phyloP scores from a whole-genome alignment of 2,888 invertebrate species.

The Candidula unifasciata region DNA sequence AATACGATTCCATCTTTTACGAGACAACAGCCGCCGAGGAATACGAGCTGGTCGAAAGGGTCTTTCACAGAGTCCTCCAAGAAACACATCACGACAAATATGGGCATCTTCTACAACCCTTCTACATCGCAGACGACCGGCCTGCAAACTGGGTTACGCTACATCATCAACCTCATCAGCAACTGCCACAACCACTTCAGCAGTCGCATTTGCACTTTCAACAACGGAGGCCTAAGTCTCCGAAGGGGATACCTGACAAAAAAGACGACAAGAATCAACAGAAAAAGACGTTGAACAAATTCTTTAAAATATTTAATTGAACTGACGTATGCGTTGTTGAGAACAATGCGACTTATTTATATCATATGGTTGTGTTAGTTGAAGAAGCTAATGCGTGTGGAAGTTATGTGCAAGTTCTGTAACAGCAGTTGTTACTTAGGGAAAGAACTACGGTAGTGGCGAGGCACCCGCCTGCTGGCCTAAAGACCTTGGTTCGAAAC shows the following conservation, averaged over 20 bases:
- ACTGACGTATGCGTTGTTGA: neutral
- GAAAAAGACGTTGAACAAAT: conserved; percentile 72
- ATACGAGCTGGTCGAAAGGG: conserved; percentile 74
- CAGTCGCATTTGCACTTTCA: conserved; percentile 43
- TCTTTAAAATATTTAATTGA: conserved; percentile 74
- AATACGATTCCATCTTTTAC: conserved; percentile 75
- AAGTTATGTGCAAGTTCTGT: too few species aligned
- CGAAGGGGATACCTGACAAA: conserved; percentile 62
- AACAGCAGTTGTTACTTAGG: too few species aligned
- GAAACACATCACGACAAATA: conserved; percentile 74
- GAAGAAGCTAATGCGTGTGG: neutral
- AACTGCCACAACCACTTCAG: conserved; percentile 51
- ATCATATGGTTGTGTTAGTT: neutral
- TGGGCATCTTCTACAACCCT: conserved; percentile 69
- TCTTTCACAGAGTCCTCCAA: conserved; percentile 74
- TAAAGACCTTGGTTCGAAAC: too few species aligned
- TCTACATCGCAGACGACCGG: conserved; percentile 75
- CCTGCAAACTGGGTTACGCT: conserved; percentile 17
- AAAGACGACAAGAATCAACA: conserved; percentile 66
- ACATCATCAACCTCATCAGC: conserved; percentile 21
- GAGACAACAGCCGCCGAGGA: conserved; percentile 78
- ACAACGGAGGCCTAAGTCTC: conserved; percentile 66
- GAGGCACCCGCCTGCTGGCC: too few species aligned
- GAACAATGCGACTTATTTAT: neutral
- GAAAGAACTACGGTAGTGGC: too few species aligned